Conservation (phyloP, 2,113 vertebrate genomes). For the Penelope pileata region DNA sequence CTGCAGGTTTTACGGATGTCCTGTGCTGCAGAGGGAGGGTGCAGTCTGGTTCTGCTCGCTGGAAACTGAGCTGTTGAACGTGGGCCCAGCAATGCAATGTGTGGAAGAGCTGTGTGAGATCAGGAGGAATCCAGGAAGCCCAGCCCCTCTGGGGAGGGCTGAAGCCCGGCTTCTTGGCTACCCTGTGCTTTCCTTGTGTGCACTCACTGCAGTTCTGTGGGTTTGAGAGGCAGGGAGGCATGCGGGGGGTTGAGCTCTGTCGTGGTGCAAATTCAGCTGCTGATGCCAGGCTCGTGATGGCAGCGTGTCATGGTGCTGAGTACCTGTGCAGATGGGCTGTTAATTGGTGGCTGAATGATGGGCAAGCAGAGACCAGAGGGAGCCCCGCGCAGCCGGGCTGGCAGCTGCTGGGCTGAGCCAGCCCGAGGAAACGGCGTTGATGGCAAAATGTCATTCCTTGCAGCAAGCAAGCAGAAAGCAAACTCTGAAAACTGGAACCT, state of each 20-base stretch:
- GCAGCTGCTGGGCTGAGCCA: not conserved
- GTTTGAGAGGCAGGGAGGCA: not conserved
- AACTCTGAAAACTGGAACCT: not conserved
- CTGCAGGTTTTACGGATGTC: accelerated
- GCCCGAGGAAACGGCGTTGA: not conserved
- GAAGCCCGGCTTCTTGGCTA: not conserved
- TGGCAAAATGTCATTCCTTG: not conserved
- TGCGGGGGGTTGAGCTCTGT: not conserved
- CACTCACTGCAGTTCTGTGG: accelerated
- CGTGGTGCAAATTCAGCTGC: not conserved
- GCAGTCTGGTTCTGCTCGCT: not conserved
- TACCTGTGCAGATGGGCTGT: not conserved
- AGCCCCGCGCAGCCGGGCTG: not conserved
- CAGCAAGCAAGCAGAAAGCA: not conserved
- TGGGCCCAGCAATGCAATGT: accelerated
- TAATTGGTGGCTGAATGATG: not conserved
- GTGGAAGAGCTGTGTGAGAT: accelerated
- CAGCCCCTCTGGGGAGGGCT: accelerated
- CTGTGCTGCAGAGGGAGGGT: not conserved
- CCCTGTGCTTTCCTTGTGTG: not conserved
- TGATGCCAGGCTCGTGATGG: not conserved
- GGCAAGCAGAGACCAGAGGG: not conserved
- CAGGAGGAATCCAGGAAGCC: not conserved
- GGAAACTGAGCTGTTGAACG: accelerated
- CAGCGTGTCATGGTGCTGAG: not conserved